phyloP scores from a whole-genome alignment of 1,140 invertebrate species.

The Trinorchestia longiramus region DNA sequence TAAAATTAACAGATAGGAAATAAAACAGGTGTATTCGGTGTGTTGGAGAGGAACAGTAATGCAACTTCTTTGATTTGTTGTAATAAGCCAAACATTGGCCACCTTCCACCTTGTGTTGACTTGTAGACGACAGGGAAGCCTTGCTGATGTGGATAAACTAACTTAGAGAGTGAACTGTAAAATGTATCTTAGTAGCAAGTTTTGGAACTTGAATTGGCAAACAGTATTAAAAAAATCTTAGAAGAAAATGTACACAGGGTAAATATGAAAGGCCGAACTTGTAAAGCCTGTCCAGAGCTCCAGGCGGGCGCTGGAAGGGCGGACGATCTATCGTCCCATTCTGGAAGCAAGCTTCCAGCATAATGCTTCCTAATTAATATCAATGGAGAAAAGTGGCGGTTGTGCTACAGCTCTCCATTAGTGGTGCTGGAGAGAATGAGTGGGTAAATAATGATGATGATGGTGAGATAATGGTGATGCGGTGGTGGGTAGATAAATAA shows the following conservation, averaged over 20 bases:
- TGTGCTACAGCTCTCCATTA: not conserved
- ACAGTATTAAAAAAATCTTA: not conserved
- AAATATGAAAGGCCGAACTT: too few species aligned
- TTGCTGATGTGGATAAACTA: too few species aligned
- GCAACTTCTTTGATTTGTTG: too few species aligned
- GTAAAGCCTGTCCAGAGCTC: not conserved
- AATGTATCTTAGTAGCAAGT: not conserved
- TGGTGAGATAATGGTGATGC: not conserved
- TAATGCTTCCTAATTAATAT: conserved; percentile 1
- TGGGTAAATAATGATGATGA: not conserved
- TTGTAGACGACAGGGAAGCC: too few species aligned
- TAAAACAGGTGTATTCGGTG: too few species aligned
- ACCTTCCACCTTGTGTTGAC: too few species aligned
- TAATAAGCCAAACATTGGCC: too few species aligned
- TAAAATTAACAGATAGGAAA: too few species aligned
- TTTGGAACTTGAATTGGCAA: not conserved
- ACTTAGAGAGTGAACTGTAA: too few species aligned
- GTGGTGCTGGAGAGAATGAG: not conserved
- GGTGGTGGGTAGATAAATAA: too few species aligned
- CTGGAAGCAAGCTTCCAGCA: not conserved
- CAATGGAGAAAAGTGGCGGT: conserved; percentile 19
- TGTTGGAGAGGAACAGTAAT: too few species aligned
- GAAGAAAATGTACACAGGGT: not conserved
- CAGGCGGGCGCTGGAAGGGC: not conserved
- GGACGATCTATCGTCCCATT: conserved; percentile 43